phyloP scores from a whole-genome alignment of 2,888 invertebrate genomes.

The Ormyrus thymus region DNA sequence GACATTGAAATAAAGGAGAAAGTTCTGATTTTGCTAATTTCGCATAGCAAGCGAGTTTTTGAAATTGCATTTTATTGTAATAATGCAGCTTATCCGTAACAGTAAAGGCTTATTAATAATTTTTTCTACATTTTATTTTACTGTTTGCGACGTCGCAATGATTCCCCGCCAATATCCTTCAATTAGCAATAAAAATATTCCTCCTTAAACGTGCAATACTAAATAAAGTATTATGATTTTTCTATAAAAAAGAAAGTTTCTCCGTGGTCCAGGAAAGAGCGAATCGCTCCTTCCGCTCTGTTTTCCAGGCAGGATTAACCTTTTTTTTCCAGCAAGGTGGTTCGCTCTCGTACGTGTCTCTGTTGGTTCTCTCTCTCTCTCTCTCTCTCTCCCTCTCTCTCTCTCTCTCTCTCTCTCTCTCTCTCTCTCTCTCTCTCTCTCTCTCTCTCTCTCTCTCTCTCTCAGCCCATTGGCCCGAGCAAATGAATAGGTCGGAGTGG shows the following conservation, averaged over 20 bases:
- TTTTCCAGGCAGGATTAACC: background rate
- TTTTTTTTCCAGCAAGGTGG: background rate
- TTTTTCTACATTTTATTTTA: too few species aligned
- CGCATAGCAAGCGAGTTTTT: background rate
- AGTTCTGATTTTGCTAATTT: background rate
- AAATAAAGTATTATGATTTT: too few species aligned
- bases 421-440: background rate
- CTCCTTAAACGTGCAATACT: too few species aligned
- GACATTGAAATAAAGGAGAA: conserved; percentile 9
- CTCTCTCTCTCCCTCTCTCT: too few species aligned
- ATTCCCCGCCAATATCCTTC: too few species aligned
- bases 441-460: background rate
- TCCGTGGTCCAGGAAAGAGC: background rate
- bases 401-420: background rate
- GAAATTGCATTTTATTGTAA: too few species aligned
- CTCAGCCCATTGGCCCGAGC: conserved; percentile 19
- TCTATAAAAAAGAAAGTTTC: background rate
- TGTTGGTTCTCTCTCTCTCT: background rate
- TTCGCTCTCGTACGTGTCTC: too few species aligned
- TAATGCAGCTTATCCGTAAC: too few species aligned
- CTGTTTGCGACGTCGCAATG: too few species aligned
- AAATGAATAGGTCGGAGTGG: conserved; percentile 38
- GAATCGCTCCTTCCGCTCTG: background rate
- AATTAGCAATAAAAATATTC: too few species aligned
- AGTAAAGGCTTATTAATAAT: too few species aligned